Evolutionary conservation across 1,140 invertebrate genomes (phyloP), one percentile per base, ranked within the genome.

Genomic region (Drosophila guanche): DNA sequence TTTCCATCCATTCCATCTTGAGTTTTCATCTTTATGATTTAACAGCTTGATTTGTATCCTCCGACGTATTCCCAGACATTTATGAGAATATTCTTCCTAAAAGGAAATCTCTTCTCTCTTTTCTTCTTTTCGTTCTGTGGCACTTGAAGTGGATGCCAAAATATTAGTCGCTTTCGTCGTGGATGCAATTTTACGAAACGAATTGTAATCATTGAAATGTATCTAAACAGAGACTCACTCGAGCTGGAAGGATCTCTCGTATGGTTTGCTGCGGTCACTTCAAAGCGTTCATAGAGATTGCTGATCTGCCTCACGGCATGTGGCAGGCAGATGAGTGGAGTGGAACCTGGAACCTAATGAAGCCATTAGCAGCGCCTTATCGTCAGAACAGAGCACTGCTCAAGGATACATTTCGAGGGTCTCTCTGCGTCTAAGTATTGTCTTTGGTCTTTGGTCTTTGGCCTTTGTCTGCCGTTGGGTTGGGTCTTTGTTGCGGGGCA

Each of bases 361-460:
- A 86, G 81, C 81, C 81, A 86, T 86, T 86, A 86, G 83, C 77
- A 86, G 81, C 47, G 81, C 61, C 83, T 86, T 86, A 88, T 86
- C 81, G 68, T 42, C 42, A 33, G 48, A 22, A 67, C 59, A 56
- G 33, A 42, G 67, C 77, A 69, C 81, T 65, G 69, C 81, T 80
- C 63, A 61, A 40, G 47, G 43, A 56, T 52, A 69, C 68, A 42
- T 20, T 20, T 20, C 16, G 69, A 68, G 63, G 51, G 25, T 45
- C 27, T 14, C 10, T 53, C 33, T 60, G 37, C n/a, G 53, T 70
- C 57, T 77, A 68, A 68, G 53, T 67, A 41, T 42, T 76, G 54
- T 67, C 37, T 33, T 51, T 55, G 29, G 58, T 41, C 58, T 66
- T 54, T 71, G 57, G 54, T 67, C 37, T 33, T 51, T 55, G 29